Percentiles rank a stretch among this genome's conserved stretches.
Evolutionary conservation across 2,888 invertebrate species (phyloP).

Genomic region (Campoplex nolae): DNA sequence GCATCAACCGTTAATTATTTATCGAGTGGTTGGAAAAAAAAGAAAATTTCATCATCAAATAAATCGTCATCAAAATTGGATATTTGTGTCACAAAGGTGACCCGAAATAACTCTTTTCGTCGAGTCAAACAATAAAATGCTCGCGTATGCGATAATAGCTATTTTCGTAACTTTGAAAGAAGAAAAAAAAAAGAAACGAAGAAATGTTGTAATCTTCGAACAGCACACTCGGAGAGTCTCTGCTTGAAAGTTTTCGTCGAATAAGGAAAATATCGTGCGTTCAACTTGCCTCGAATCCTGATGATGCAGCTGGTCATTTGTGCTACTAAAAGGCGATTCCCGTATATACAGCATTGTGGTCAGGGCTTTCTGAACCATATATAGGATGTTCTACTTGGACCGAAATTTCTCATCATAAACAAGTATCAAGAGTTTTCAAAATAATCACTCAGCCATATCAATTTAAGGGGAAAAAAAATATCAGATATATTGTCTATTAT

Average conservation of each 20-base stretch:
- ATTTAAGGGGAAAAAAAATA: too few species aligned
- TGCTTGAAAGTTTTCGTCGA: constrained; percentile 5
- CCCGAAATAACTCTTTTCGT: background rate
- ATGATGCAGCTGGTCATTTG: constrained; percentile 32
- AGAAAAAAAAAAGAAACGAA: background rate
- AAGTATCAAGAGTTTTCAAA: background rate
- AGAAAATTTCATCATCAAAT: constrained; percentile 1
- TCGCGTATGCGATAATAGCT: constrained; percentile 1
- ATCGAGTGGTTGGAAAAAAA: background rate
- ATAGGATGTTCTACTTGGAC: constrained; percentile 61
- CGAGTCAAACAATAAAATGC: constrained; percentile 9
- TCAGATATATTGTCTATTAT: too few species aligned
- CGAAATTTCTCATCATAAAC: background rate
- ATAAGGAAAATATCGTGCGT: constrained; percentile 61
- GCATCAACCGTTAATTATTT: background rate
- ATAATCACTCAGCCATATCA: background rate
- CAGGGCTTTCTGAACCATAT: constrained; percentile 63
- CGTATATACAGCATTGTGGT: constrained; percentile 60
- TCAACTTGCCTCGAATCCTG: constrained; percentile 37
- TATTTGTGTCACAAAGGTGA: constrained; percentile 21
- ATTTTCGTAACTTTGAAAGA: constrained; percentile 18
- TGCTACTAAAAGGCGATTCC: constrained; percentile 27
- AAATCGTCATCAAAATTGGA: background rate
- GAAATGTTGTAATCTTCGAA: constrained; percentile 19
- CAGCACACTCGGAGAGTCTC: background rate